Percentiles rank a stretch among this genome's conserved stretches.
Evolutionary conservation across 2,113 vertebrate species (phyloP).

Genomic region (Chaetodon trifascialis): DNA sequence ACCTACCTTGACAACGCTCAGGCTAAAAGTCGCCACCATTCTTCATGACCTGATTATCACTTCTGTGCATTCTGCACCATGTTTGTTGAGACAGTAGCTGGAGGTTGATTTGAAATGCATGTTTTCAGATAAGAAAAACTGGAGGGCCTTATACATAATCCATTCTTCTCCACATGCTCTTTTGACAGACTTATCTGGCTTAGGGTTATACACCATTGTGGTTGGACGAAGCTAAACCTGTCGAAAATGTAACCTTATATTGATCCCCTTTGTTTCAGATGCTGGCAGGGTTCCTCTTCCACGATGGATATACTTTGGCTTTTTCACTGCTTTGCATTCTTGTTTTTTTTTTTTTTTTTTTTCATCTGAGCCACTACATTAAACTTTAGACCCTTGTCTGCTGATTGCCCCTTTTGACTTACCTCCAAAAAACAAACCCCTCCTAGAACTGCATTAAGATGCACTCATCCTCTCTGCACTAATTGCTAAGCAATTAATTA

Average conservation of each 20-base stretch:
- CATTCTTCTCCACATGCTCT: background rate
- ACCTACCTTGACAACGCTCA: background rate
- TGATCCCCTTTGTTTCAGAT: conserved; percentile 5
- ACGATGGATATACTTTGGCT: background rate
- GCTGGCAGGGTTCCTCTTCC: background rate
- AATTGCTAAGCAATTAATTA: conserved; percentile 60
- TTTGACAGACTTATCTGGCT: background rate
- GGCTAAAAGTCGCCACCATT: background rate
- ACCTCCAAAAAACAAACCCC: conserved; percentile 14
- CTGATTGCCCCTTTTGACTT: conserved; percentile 10
- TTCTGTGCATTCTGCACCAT: background rate
- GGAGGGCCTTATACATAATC: background rate
- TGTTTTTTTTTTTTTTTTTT: conserved; percentile 4
- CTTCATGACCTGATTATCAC: background rate
- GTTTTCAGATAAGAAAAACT: background rate
- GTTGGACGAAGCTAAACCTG: conserved; percentile 3
- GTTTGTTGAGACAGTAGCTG: background rate
- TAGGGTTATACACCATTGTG: conserved; percentile 1
- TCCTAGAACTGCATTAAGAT: conserved; percentile 19
- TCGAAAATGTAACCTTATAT: conserved; percentile 1
- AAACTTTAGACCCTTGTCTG: background rate
- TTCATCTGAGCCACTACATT: conserved; percentile 22
- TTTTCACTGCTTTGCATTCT: conserved; percentile 4
- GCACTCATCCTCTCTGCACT: conserved; percentile 34
- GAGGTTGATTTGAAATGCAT: background rate